These are phyloP conservation scores for Psittacula echo DNA, from an alignment of 2,797 vertebrate species.

Conservation along the genomic window DNA sequence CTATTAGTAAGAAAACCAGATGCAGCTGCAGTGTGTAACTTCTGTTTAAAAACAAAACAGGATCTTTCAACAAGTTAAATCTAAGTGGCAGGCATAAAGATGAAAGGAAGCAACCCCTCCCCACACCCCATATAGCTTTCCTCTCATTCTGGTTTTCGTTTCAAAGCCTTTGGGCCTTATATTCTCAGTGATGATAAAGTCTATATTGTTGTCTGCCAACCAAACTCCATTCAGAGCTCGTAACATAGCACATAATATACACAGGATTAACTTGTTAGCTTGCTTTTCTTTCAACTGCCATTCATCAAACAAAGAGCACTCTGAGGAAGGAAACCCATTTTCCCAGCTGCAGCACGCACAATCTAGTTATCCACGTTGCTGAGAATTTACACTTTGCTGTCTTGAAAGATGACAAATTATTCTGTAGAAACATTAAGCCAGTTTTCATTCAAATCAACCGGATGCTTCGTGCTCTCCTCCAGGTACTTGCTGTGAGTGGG, in stretches of 20 bases:
- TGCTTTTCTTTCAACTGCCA: slow-evolving; percentile 42
- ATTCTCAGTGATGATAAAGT: slow-evolving; percentile 58
- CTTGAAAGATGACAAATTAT: slow-evolving; percentile 27
- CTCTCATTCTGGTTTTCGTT: slow-evolving; percentile 15
- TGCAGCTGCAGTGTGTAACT: neutral
- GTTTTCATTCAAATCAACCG: neutral
- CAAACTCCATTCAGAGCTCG: slow-evolving; percentile 53
- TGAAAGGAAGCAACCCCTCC: neutral
- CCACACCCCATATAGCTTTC: neutral
- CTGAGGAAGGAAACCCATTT: slow-evolving; percentile 48
- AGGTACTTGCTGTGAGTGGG: neutral
- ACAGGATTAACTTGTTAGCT: slow-evolving; percentile 63
- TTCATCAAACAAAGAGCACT: slow-evolving; percentile 57
- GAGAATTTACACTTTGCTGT: neutral
- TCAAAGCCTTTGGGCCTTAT: slow-evolving; percentile 56
- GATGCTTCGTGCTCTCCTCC: neutral
- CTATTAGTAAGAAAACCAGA: neutral
- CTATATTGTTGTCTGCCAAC: slow-evolving; percentile 52
- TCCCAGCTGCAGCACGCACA: neutral
- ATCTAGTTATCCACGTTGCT: slow-evolving; percentile 4
- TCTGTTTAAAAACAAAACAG: slow-evolving; percentile 6
- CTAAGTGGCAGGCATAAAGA: neutral
- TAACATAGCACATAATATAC: slow-evolving; percentile 60
- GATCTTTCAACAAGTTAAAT: slow-evolving; percentile 15
- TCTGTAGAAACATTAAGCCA: neutral